phyloP scores from a whole-genome alignment of 2,113 vertebrate species.

The Aix galericulata region DNA sequence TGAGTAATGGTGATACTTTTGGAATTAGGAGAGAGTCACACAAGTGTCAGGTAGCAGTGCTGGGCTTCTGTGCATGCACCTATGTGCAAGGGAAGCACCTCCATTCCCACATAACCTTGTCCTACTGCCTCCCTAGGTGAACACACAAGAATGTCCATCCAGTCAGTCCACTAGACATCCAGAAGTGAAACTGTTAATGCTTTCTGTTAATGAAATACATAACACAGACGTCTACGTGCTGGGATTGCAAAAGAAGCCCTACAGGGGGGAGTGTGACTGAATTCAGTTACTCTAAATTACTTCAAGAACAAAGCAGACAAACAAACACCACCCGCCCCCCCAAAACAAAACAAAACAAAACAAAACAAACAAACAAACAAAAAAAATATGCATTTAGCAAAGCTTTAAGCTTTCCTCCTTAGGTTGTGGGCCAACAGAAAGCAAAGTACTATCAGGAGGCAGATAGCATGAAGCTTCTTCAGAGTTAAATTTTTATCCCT shows the following conservation, averaged over 20 bases:
- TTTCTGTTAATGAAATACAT: neutral
- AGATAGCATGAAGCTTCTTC: neutral
- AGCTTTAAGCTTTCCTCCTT: neutral
- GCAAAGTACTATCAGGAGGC: neutral
- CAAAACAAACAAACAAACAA: neutral
- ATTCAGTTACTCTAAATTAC: neutral
- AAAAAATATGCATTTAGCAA: neutral
- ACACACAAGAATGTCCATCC: neutral
- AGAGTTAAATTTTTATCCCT: neutral
- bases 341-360: too few species aligned
- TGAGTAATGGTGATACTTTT: neutral
- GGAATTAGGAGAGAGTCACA: neutral
- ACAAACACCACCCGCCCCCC: too few species aligned
- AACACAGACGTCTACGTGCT: neutral
- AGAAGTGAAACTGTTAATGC: neutral
- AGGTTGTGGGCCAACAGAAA: neutral
- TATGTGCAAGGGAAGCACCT: neutral
- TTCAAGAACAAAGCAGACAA: neutral
- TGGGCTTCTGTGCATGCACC: too few species aligned
- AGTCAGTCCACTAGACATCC: fast-evolving
- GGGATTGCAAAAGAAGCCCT: neutral
- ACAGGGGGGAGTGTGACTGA: neutral
- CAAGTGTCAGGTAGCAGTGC: neutral
- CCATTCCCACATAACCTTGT: fast-evolving
- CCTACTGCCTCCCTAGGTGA: fast-evolving